These are phyloP conservation scores for Alcis repandata DNA, from an alignment of 2,888 invertebrate species.

Conservation along the genomic window DNA sequence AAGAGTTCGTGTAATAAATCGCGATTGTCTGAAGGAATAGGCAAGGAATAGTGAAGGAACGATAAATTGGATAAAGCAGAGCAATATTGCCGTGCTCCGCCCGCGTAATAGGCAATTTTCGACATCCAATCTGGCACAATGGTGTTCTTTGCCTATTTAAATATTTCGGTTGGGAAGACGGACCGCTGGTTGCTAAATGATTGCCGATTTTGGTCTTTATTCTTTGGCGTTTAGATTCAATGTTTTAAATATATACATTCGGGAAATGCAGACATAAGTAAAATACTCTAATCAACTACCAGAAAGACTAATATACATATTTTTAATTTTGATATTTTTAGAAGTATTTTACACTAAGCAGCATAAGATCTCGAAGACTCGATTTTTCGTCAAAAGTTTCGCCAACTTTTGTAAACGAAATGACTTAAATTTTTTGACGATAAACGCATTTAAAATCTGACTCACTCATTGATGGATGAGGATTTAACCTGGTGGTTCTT, in stretches of 20 bases:
- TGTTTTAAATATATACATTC: neutral
- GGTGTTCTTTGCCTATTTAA: constrained; percentile 70
- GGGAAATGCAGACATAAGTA: neutral
- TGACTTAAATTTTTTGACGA: too few relatives aligned
- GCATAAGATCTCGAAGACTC: too few relatives aligned
- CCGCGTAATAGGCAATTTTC: constrained; percentile 83
- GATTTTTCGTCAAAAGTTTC: too few relatives aligned
- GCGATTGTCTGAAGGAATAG: constrained; percentile 71
- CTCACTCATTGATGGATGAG: too few relatives aligned
- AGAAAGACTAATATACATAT: too few relatives aligned
- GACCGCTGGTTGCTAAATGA: constrained; percentile 28
- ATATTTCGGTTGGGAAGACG: constrained; percentile 63
- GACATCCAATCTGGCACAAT: constrained; percentile 77
- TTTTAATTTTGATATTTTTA: too few relatives aligned
- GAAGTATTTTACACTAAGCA: too few relatives aligned
- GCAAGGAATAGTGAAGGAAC: constrained; percentile 76
- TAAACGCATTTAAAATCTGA: too few relatives aligned
- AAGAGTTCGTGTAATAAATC: constrained; percentile 47
- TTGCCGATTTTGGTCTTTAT: constrained; percentile 29
- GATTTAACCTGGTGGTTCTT: too few relatives aligned
- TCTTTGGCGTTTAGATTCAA: constrained; percentile 3
- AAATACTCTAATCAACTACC: too few relatives aligned
- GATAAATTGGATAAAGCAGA: constrained; percentile 82
- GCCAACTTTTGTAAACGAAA: too few relatives aligned
- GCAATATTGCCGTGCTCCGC: constrained; percentile 77